Base-by-base conservation (phyloP, 1,140 invertebrate species). In the Neodiprion virginianus region DNA sequence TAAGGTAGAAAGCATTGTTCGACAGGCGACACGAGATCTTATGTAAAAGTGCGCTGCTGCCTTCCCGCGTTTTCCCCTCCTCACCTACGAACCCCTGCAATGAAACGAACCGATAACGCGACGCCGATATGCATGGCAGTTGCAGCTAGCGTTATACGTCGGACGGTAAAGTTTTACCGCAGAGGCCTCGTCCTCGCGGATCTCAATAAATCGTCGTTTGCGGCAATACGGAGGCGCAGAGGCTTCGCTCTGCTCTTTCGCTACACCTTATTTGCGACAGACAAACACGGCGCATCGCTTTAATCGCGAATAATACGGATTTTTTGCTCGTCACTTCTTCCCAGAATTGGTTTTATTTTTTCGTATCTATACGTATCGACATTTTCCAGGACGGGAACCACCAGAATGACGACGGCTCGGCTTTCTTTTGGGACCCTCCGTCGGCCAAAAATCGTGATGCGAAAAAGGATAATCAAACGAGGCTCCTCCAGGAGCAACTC, bases 391-490 rank as follows among this genome's bases (percentile, higher is more conserved):
- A 81, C 48, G 82, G 84, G 69, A 75, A 71, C 4, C 49, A 69
- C 10, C 76, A 84, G 1, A 79, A 80, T 50, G 84, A 87, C 12
- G 85, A 87, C 4, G 75, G 74, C 21, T 77, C 71, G 48, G 84
- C 80, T 21, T 84, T 86, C 69, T 88, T 88, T 76, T 88, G 87
- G 87, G 88, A 89, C 53, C 83, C 85, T 23, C 79, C 79, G 28
- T 47, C 82, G 11, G 75, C 78, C n/a, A 83, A 82, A 70, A 84
- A 80, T 73, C 82, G 81, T 5, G 82, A 83, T 17, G 61, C 74
- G 40, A 74, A 70, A 50, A 85, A 73, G 71, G 73, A 72, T 66
- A 83, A 79, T 65, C 82, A 83, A 48, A 74, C 76, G 7, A 79
- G 79, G 21, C 76, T 81, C 2, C 74, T 88, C 8, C 85, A 88